Base-by-base conservation (phyloP, 2,797 vertebrate species). In the Melanotaenia maccullochi region DNA sequence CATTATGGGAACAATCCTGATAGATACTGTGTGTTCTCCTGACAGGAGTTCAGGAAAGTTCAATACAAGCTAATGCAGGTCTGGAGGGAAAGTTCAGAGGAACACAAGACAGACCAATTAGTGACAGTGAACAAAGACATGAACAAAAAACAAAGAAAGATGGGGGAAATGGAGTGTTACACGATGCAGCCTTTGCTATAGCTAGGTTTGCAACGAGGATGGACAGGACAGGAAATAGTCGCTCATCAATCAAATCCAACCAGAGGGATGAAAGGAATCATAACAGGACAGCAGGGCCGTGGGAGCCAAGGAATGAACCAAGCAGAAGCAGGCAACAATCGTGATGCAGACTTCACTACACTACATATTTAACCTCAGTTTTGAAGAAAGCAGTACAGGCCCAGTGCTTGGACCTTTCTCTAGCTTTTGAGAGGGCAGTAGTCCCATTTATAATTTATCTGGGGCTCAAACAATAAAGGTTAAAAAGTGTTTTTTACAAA, bases 221-320 rank as follows among this genome's bases (percentile, higher is more conserved):
- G 86, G 85, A 87, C 87, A 68, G 84, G 71, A 76, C 84, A 87
- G 88, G 90, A 94, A 93, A 89, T 88, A 87, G 79, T 79, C 87
- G 63, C 84, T 91, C 94, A 92, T 94, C 91, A 91, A 92, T 94
- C 92, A 94, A 78, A 80, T 72, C 78, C 54, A 3, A 67, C 28
- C 84, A 78, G 60, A 61, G 58, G 63, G 72, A 76, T 67, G 78
- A 70, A 75, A 76, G 59, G 77, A 83, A 83, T 68, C 54, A 40
- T 72, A 75, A 58, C 65, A 67, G 66, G 74, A 85, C 78, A 68
- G 79, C 16, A 3, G 65, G 71, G 65, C 49, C 56, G 1, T 65
- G 78, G 72, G 81, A 89, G 74, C 68, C 30, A 59, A 81, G 73
- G 84, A 89, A 74, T 75, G 83, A 86, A 65, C 58, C 60, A n/a